Conservation (phyloP, 2,113 vertebrate species). For the Ochotona curzoniae region DNA sequence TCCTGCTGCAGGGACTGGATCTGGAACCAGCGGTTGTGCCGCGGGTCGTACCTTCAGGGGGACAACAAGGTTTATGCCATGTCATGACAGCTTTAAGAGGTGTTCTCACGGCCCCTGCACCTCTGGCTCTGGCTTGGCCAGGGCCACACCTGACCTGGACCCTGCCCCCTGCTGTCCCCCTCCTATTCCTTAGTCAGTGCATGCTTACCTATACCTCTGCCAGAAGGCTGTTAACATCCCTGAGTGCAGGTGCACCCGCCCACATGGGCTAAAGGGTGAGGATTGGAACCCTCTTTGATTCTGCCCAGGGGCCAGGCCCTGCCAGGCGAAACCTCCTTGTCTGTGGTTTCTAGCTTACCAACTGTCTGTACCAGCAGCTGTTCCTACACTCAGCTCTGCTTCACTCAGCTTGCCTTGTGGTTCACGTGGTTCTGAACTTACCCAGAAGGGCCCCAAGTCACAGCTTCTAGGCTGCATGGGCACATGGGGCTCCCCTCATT, state of each 20-base stretch:
- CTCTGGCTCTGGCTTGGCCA: neutral
- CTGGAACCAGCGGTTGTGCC: constrained; percentile 96
- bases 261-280: neutral
- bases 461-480: neutral
- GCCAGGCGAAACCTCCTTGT: neutral
- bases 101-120: neutral
- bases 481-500: neutral
- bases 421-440: neutral
- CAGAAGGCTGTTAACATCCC: neutral
- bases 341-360: neutral
- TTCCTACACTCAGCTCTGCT: neutral
- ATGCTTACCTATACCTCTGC: neutral
- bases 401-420: neutral
- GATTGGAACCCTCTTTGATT: neutral
- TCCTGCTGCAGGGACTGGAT: constrained; percentile 95
- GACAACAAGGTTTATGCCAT: constrained; percentile 38
- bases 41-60: constrained; percentile 93
- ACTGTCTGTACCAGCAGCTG: neutral
- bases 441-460: neutral
- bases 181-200: neutral
- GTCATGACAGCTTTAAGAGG: constrained; percentile 36
- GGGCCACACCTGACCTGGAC: neutral
- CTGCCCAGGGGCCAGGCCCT: neutral
- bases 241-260: neutral
- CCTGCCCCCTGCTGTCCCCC: neutral